Conservation (phyloP, 2,888 invertebrate genomes). For the Pediacus dermestoides region DNA sequence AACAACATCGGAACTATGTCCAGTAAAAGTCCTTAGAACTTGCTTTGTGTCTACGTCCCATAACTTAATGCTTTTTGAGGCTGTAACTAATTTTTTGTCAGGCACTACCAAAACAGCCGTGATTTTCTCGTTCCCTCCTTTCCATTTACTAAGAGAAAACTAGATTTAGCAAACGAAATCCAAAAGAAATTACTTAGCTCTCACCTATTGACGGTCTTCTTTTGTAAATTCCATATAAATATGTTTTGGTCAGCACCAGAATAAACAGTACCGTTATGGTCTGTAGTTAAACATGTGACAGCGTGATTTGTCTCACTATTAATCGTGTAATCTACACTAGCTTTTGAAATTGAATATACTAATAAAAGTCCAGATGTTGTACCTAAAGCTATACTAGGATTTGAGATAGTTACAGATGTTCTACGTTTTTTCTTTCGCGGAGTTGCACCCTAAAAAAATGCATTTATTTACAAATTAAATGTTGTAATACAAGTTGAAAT, state of each 20-base stretch:
- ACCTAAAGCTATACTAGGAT: constrained; percentile 66
- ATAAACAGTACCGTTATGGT: constrained; percentile 52
- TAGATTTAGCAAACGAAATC: constrained; percentile 10
- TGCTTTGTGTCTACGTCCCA: constrained; percentile 62
- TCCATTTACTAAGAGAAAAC: constrained; percentile 58
- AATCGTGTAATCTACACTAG: constrained; percentile 59
- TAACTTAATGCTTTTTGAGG: constrained; percentile 54
- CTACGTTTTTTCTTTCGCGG: constrained; percentile 53
- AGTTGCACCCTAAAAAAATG: constrained; percentile 45
- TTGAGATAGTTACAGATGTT: constrained; percentile 43
- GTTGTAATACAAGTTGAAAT: no score
- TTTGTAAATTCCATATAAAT: constrained; percentile 56
- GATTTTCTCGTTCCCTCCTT: constrained; percentile 57
- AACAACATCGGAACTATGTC: constrained; percentile 60
- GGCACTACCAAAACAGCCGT: constrained; percentile 61
- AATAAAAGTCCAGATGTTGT: constrained; percentile 68
- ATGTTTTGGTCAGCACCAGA: constrained; percentile 57
- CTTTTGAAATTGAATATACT: constrained; percentile 66
- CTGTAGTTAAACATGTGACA: constrained; percentile 58
- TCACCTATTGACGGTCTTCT: constrained; percentile 52
- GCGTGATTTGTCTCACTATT: constrained; percentile 46
- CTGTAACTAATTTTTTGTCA: constrained; percentile 48
- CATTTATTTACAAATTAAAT: no score
- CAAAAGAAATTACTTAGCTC: neutral
- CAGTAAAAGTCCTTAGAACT: constrained; percentile 60